These are phyloP conservation scores for Pygmarrhopalites habei DNA, from an alignment of 1,140 invertebrate genomes.

Conservation along the genomic window DNA sequence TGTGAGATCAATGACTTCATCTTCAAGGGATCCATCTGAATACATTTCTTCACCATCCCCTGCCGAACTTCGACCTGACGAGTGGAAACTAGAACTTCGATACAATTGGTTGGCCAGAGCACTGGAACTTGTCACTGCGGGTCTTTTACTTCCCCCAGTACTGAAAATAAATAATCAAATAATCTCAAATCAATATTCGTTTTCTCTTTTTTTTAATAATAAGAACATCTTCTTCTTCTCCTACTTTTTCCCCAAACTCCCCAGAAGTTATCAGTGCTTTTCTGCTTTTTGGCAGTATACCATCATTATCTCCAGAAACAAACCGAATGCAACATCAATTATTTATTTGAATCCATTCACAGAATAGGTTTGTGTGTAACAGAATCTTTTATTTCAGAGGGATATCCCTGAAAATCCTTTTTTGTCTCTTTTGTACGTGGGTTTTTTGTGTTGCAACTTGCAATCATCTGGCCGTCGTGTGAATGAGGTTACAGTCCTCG, in stretches of 20 bases:
- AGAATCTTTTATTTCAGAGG: too few relatives aligned
- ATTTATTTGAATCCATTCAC: too few relatives aligned
- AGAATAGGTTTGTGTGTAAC: too few relatives aligned
- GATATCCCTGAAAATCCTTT: too few relatives aligned
- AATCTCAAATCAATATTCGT: not conserved
- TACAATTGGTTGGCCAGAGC: conserved; percentile 59
- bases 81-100: conserved; percentile 81
- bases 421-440: too few relatives aligned
- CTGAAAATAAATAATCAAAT: conserved; percentile 54
- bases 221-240: not conserved
- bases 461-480: too few relatives aligned
- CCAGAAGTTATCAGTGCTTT: too few relatives aligned
- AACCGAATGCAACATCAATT: too few relatives aligned
- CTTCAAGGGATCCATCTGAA: conserved; percentile 80
- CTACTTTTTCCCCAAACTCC: not conserved
- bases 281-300: too few relatives aligned
- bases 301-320: too few relatives aligned
- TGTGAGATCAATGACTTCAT: conserved; percentile 82
- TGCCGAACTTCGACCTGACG: conserved; percentile 76
- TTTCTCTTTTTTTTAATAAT: not conserved
- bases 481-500: too few relatives aligned
- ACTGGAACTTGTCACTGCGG: conserved; percentile 32
- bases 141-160: conserved; percentile 30
- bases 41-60: conserved; percentile 87
- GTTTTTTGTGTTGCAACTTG: too few relatives aligned